phyloP scores from a whole-genome alignment of 2,888 invertebrate species.

The Pelosia muscerda region DNA sequence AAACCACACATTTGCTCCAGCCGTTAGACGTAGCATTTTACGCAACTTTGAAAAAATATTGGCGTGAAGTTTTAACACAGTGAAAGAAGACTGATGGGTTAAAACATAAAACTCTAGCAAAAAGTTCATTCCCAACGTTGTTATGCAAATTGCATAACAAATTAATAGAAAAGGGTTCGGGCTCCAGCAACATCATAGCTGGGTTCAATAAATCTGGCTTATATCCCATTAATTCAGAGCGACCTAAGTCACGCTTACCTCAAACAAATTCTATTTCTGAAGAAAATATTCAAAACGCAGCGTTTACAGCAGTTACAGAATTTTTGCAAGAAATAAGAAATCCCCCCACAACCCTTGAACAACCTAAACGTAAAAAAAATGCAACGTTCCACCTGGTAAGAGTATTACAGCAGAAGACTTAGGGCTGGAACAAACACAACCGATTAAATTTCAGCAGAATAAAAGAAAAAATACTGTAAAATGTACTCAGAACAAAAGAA shows the following conservation, averaged over 20 bases:
- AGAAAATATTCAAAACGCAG: neutral
- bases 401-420: neutral
- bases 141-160: conserved; percentile 22
- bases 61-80: neutral
- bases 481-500: conserved; percentile 2
- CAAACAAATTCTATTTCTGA: neutral
- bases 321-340: too few relatives aligned
- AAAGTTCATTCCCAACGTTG: conserved; percentile 25
- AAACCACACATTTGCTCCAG: conserved; percentile 25
- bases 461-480: neutral
- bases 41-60: neutral
- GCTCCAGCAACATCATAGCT: conserved; percentile 22
- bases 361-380: conserved; percentile 5
- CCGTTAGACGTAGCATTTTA: conserved; percentile 52
- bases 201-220: conserved; percentile 29
- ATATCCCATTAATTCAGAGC: conserved; percentile 20
- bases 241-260: neutral
- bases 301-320: too few relatives aligned
- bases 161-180: conserved; percentile 19
- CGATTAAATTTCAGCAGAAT: neutral
- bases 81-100: conserved; percentile 11
- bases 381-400: conserved; percentile 4
- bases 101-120: conserved; percentile 28
- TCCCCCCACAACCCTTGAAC: neutral
- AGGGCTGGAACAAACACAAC: conserved; percentile 1